Base-by-base conservation (phyloP, 1,140 invertebrate species). In the Calycopis cecrops region DNA sequence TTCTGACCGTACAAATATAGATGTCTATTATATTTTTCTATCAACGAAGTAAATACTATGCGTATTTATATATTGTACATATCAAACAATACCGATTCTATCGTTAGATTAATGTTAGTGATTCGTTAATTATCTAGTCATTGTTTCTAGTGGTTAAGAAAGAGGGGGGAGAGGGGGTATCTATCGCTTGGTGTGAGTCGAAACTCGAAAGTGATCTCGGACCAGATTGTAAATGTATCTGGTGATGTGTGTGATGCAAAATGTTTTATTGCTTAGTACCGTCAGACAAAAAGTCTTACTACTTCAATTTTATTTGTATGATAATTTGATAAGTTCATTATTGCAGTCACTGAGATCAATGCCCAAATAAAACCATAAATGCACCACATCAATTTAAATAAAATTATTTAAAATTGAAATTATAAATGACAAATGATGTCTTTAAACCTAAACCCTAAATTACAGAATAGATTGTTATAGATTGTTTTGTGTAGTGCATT, bases 41-140 rank as follows among this genome's bases (percentile, higher is more conserved):
- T 65, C 65, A 70, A 69, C 60, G 67, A 72, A 69, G 62, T 60
- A 44, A 7, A 48, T 28, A 42, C 40, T 37, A 33, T 42, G 40
- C 21, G 33, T 67, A 56, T 60, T 67, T 59, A 65, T 52, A 55
- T 60, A 57, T 65, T 77, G 74, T 77, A 77, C 74, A 77, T 77
- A 77, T 77, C 74, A 75, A 67, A 55, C 63, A 28, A 57, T 62
- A 59, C 55, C 66, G 40, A 59, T 49, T 61, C 60, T 55, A 63
- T 66, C 60, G 35, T 63, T 68, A 65, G 40, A 59, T 61, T 55
- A 62, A 49, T 54, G 58, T 61, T 64, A 61, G 42, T 57, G 57
- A 65, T 48, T 63, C 40, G 56, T 56, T 62, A 42, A 52, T 62
- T 62, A 48, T 67, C 67, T 71, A 71, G 71, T 74, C 72, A 70